phyloP scores from a whole-genome alignment of 2,888 invertebrate genomes.

The Pinctada fucata region DNA sequence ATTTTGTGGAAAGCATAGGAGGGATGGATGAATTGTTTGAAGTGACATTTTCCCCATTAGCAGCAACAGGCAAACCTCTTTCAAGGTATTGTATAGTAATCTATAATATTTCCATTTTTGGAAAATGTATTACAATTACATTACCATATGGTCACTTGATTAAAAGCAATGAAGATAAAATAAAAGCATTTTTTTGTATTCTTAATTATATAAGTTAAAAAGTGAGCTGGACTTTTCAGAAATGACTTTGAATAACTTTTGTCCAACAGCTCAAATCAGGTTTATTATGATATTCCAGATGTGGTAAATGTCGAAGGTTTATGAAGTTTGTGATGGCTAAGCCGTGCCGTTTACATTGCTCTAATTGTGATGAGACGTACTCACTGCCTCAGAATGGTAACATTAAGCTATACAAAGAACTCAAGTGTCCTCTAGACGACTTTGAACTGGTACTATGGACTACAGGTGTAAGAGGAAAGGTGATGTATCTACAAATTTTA shows the following conservation, averaged over 20 bases:
- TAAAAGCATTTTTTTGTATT: too few relatives aligned
- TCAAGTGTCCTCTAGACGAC: constrained; percentile 97
- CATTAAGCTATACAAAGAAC: constrained; percentile 94
- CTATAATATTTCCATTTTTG: background rate
- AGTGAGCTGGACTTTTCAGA: too few relatives aligned
- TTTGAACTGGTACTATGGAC: constrained; percentile 97
- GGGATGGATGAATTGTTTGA: constrained; percentile 99
- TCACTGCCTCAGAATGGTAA: constrained; percentile 90
- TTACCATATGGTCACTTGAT: too few relatives aligned
- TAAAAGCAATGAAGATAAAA: too few relatives aligned
- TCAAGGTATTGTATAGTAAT: constrained; percentile 81
- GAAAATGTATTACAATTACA: background rate
- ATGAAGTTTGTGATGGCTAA: constrained; percentile 98
- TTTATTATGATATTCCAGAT: constrained; percentile 75
- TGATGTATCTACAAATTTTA: constrained; percentile 40
- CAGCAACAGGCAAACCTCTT: constrained; percentile 95
- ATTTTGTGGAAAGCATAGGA: constrained; percentile 95
- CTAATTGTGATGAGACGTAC: constrained; percentile 97
- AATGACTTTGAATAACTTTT: too few relatives aligned
- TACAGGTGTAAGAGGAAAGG: constrained; percentile 93
- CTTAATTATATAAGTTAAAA: too few relatives aligned
- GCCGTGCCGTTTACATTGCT: constrained; percentile 95
- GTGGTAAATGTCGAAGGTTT: constrained; percentile 94
- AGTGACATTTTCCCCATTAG: constrained; percentile 95
- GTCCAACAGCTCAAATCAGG: background rate